phyloP scores from a whole-genome alignment of 1,140 invertebrate species.

The Drosophila leontia region DNA sequence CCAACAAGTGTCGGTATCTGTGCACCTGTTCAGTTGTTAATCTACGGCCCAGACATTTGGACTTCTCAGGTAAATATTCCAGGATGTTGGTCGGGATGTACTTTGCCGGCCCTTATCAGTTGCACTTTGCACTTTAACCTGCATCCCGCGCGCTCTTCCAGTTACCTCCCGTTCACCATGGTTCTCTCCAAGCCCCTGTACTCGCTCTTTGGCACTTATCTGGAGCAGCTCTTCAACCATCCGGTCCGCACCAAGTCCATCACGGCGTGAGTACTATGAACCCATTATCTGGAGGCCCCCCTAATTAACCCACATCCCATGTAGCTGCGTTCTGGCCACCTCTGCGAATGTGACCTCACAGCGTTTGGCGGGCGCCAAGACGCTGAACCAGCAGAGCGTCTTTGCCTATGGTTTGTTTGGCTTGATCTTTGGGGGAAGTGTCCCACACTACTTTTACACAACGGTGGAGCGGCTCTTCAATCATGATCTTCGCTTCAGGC shows the following conservation, averaged over 20 bases:
- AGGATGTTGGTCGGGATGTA: constrained; percentile 8
- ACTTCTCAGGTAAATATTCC: constrained; percentile 5
- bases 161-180: constrained; percentile 85
- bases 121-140: constrained; percentile 75
- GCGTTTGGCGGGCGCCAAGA: constrained; percentile 87
- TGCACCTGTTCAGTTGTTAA: constrained; percentile 36
- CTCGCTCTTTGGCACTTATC: constrained; percentile 88
- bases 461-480: constrained; percentile 86
- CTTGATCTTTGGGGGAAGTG: constrained; percentile 89
- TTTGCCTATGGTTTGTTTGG: constrained; percentile 90
- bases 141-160: constrained; percentile 17
- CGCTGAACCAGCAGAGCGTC: constrained; percentile 88
- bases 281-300: neutral
- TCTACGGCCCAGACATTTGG: constrained; percentile 19
- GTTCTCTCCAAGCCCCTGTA: constrained; percentile 89
- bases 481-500: constrained; percentile 68
- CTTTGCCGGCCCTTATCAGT: constrained; percentile 48
- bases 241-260: constrained; percentile 90
- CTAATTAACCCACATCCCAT: constrained; percentile 38
- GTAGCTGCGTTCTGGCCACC: constrained; percentile 87
- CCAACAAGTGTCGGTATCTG: constrained; percentile 44
- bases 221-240: constrained; percentile 89
- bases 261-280: constrained; percentile 87
- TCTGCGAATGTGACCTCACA: constrained; percentile 89
- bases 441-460: constrained; percentile 90